A percentile compares a stretch with the other conserved stretches of the same genome.
phyloP scores from a whole-genome alignment of 2,888 invertebrate genomes.

The Epiblema foenella region DNA sequence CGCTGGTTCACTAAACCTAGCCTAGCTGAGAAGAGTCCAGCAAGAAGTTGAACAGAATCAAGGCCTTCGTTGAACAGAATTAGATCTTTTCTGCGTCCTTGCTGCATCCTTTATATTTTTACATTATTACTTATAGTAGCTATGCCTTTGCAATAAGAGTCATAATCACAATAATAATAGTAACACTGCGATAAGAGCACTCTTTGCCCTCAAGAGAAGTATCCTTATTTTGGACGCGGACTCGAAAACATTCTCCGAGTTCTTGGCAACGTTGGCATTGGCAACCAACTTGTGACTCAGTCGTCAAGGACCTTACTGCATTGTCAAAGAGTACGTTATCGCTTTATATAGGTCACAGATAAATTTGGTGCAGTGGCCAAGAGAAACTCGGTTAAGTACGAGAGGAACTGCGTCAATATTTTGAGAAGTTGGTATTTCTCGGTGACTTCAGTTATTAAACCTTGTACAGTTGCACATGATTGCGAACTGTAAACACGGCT shows the following conservation, averaged over 20 bases:
- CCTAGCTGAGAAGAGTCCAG: no score
- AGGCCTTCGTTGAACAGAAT: no score
- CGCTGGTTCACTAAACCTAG: no score
- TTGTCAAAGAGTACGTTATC: background rate
- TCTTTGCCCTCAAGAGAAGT: background rate
- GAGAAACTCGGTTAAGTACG: background rate
- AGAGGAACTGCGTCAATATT: background rate
- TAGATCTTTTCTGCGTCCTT: no score
- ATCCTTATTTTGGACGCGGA: slow-evolving; percentile 3
- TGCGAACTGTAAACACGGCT: no score
- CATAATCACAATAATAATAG: background rate
- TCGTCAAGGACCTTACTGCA: background rate
- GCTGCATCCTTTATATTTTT: no score
- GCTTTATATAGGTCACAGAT: background rate
- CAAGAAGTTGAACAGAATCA: no score
- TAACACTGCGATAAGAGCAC: background rate
- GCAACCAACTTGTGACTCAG: background rate
- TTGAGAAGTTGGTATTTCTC: background rate
- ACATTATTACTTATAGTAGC: no score
- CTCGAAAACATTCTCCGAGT: background rate
- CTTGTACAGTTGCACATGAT: no score
- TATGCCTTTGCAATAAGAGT: background rate
- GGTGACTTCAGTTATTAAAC: background rate
- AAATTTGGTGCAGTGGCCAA: background rate
- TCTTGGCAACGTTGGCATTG: no score